Evolutionary conservation across 2,113 vertebrate species (phyloP), one percentile per base, ranked within the genome.

Genomic region (Neolamprologus toae): DNA sequence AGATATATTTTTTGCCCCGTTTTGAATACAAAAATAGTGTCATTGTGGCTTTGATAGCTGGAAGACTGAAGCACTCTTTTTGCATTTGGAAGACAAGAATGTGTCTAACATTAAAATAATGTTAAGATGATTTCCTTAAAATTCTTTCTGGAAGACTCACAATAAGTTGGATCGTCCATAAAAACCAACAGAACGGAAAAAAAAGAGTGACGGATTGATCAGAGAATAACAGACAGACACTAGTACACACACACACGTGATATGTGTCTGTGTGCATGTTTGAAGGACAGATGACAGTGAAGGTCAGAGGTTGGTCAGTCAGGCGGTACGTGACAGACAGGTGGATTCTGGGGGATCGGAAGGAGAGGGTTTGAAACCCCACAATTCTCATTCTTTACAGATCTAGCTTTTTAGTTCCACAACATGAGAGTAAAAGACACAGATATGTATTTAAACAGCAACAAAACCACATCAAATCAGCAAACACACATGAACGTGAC

Each of bases 21-120:
- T 89, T 85, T 86, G 88, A 82, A 92, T 95, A 96, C 73, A 96
- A 96, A 97, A 97, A 97, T 96, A 96, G 92, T 96, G 92, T 96
- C 92, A 94, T 95, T 94, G 94, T 95, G 94, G 95, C 94, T 95
- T 95, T 96, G 88, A 90, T 83, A 94, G 91, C 91, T 96, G 96
- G 96, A 97, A 97, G 96, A 97, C 96, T 93, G 84, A 93, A 95
- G 94, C 91, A 93, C 90, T 95, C 90, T 90, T 93, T 93, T 95
- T 93, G 91, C 88, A 90, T 95, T 95, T 95, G 95, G 95, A 96
- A 96, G 95, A 96, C 95, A 37, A 90, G 91, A 83, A 86, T 81
- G 76, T 63, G 59, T 63, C 59, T 35, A 63, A 63, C 17, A 35
- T 35, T 63, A 90, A 89, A 87, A 81, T 78, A 89, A 85, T 31